Percentiles rank a stretch among this genome's conserved stretches.
These are phyloP conservation scores for Deilephila elpenor DNA, from an alignment of 2,888 invertebrate species.

Conservation along the genomic window DNA sequence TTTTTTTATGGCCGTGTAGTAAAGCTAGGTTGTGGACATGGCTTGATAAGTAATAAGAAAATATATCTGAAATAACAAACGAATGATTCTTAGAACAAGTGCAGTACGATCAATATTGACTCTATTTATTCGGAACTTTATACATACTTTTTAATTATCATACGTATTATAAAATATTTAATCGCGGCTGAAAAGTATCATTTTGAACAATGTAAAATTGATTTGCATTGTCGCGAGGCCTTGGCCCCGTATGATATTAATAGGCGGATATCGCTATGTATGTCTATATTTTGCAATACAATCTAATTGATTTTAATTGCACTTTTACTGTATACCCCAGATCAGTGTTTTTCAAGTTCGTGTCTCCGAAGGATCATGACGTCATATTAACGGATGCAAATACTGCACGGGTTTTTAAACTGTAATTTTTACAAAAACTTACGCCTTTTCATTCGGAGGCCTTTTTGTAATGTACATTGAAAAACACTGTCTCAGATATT, in stretches of 20 bases:
- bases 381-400: neutral
- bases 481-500: neutral
- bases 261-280: conserved; percentile 7
- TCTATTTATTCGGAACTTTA: neutral
- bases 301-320: neutral
- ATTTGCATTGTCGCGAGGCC: neutral
- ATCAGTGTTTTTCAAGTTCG: neutral
- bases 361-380: neutral
- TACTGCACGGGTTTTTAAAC: neutral
- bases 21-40: conserved; percentile 27
- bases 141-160: neutral
- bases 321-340: neutral
- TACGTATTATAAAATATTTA: neutral
- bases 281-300: neutral
- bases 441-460: neutral
- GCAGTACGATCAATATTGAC: neutral
- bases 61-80: conserved; percentile 5
- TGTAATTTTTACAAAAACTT: no score
- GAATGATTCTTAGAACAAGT: neutral
- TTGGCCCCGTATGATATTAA: neutral
- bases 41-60: neutral
- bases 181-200: neutral
- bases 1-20: conserved; percentile 31
- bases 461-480: neutral
- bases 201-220: neutral